phyloP scores from a whole-genome alignment of 2,797 vertebrate genomes.

The Nannoperca australis region DNA sequence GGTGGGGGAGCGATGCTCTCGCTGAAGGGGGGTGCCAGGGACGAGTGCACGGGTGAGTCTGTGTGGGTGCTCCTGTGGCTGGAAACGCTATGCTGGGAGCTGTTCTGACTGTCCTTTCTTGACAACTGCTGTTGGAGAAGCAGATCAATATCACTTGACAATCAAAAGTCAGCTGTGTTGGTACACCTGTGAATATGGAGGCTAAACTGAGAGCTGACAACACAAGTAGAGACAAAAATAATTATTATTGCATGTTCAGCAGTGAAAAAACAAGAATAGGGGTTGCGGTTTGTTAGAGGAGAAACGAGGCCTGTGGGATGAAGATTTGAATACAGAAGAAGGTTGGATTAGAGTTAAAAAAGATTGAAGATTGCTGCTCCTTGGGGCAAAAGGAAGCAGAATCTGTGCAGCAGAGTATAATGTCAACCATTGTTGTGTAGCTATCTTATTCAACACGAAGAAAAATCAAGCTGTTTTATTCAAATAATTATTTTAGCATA shows the following conservation, averaged over 20 bases:
- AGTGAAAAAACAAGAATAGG: constrained; percentile 8
- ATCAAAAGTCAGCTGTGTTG: constrained; percentile 20
- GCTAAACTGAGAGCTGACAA: constrained; percentile 23
- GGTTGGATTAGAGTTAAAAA: constrained; percentile 27
- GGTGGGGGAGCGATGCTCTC: constrained; percentile 84
- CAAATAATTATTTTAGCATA: constrained; percentile 41
- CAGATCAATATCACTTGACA: constrained; percentile 47
- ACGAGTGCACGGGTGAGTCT: constrained; percentile 90
- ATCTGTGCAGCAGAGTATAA: neutral
- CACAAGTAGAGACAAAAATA: constrained; percentile 13
- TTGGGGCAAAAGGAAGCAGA: constrained; percentile 22
- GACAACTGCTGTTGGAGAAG: constrained; percentile 92
- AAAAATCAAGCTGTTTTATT: constrained; percentile 60
- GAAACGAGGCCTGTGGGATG: neutral
- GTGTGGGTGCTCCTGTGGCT: constrained; percentile 94
- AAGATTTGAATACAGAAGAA: constrained; percentile 28
- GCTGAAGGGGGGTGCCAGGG: constrained; percentile 87
- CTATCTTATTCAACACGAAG: constrained; percentile 48
- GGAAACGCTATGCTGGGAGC: constrained; percentile 96
- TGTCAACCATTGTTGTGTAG: constrained; percentile 26
- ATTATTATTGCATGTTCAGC: constrained; percentile 27
- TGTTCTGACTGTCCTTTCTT: constrained; percentile 98
- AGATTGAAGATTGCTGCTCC: constrained; percentile 33
- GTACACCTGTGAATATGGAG: constrained; percentile 23
- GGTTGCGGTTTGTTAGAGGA: constrained; percentile 32